Base-by-base conservation (phyloP, 2,888 invertebrate species). In the Dexiosoma caninum region DNA sequence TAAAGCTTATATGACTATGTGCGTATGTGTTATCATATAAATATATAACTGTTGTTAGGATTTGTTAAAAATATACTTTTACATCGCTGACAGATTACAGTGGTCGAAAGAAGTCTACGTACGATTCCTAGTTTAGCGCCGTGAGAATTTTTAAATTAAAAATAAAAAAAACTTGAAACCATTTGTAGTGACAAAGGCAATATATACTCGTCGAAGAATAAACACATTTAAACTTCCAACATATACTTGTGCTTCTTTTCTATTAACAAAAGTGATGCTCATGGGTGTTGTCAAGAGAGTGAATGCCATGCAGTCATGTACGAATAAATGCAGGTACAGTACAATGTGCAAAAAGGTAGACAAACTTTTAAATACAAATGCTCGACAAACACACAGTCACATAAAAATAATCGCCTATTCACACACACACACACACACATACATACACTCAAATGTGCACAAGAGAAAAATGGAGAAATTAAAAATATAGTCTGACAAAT, bases 231-330 rank as follows among this genome's bases (percentile, higher is more conserved):
- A 4, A 37, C 9, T 9, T 2, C 44, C 46, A 7, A 27, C 8
- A 46, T 35, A 14, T 6, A 30, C 19, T 9, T 14, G 12, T 4
- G 21, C 19, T 16, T 23, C 14, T 40, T 46, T n/a, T 9, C 40
- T 44, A 71, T 57, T 70, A 57, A 66, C 37, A 77, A 64, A 66
- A 64, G 64, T 77, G 70, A 77, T 77, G 77, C 70, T 64, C 70
- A 49, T 64, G 64, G 57, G 70, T 64, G 64, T 59, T 66, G 64
- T 76, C 55, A 55, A 69, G 69, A 62, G 67, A 67, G 55, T 71
- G 71, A 77, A 32, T 81, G 72, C 77, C 74, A 64, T 81, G 72
- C 81, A 81, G 81, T 77, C 71, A 74, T 74, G 44, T 77, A 64
- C n/a, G 14, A 35, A 35, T 64, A 70, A 78, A 46, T 69, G 44